These are phyloP conservation scores for Dichetophora obliterata DNA, from an alignment of 2,888 invertebrate genomes.

Conservation along the genomic window DNA sequence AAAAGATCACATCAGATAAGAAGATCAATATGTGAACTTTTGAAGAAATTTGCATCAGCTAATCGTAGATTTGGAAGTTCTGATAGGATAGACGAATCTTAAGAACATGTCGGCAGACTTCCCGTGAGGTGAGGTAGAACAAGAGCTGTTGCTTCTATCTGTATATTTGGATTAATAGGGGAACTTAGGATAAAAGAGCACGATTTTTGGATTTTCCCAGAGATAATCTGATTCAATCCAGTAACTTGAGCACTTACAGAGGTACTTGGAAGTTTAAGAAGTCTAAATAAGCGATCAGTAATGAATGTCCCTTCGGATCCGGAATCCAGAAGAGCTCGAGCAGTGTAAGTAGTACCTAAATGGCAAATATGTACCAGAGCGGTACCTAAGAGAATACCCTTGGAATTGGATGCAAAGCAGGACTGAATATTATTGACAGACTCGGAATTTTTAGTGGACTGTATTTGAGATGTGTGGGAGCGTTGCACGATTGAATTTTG, in stretches of 20 bases:
- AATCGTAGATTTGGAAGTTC: too few relatives aligned
- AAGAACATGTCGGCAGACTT: too few relatives aligned
- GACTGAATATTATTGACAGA: background rate
- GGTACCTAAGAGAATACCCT: constrained; percentile 28
- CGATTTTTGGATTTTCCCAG: background rate
- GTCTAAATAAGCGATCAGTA: constrained; percentile 16
- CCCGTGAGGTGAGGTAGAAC: too few relatives aligned
- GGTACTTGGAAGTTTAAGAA: background rate
- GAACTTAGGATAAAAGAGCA: background rate
- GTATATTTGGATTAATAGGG: too few relatives aligned
- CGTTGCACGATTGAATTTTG: too few relatives aligned
- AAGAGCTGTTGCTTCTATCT: too few relatives aligned
- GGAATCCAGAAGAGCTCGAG: constrained; percentile 31
- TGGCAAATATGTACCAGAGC: constrained; percentile 18
- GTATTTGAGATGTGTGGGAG: too few relatives aligned
- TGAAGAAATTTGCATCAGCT: too few relatives aligned
- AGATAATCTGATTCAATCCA: constrained; percentile 18
- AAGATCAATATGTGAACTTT: background rate
- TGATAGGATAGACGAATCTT: too few relatives aligned
- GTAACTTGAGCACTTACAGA: constrained; percentile 8
- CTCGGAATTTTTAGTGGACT: constrained; percentile 15
- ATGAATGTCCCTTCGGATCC: constrained; percentile 38
- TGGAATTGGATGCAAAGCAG: constrained; percentile 1
- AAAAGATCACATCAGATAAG: background rate
- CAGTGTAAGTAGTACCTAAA: background rate